Evolutionary conservation across 2,113 vertebrate genomes (phyloP).

Genomic region (Corapipo altera): DNA sequence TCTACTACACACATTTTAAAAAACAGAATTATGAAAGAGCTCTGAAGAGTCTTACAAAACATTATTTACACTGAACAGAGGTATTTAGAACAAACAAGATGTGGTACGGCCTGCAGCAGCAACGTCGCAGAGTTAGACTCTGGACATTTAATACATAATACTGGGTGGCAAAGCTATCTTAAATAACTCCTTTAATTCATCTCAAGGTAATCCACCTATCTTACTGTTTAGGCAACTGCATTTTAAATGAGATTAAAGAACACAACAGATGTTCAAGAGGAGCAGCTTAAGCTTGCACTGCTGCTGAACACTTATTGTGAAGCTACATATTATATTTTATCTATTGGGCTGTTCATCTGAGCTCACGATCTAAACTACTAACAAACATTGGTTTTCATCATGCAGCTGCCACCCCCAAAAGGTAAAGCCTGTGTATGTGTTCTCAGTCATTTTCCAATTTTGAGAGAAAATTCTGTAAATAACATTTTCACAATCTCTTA

Average conservation of each 20-base stretch:
- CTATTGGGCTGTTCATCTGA: fast-evolving
- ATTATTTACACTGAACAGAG: background rate
- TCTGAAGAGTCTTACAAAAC: background rate
- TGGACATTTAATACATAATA: background rate
- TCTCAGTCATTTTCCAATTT: background rate
- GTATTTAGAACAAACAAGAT: background rate
- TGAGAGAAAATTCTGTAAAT: background rate
- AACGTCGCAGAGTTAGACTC: background rate
- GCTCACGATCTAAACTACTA: background rate
- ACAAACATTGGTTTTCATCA: background rate
- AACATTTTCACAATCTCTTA: background rate
- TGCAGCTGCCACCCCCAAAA: background rate
- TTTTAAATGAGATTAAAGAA: conserved; percentile 6
- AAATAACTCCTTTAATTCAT: background rate
- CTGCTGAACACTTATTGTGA: background rate
- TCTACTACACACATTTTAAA: background rate
- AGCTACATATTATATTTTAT: background rate
- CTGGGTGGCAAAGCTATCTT: background rate
- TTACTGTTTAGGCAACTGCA: background rate
- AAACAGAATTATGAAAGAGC: background rate
- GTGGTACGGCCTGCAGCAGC: background rate
- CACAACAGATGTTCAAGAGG: background rate
- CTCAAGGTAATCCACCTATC: background rate
- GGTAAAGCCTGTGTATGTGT: background rate
- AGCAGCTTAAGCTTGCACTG: background rate